phyloP scores from a whole-genome alignment of 2,888 invertebrate genomes.

The Gerris lacustris region DNA sequence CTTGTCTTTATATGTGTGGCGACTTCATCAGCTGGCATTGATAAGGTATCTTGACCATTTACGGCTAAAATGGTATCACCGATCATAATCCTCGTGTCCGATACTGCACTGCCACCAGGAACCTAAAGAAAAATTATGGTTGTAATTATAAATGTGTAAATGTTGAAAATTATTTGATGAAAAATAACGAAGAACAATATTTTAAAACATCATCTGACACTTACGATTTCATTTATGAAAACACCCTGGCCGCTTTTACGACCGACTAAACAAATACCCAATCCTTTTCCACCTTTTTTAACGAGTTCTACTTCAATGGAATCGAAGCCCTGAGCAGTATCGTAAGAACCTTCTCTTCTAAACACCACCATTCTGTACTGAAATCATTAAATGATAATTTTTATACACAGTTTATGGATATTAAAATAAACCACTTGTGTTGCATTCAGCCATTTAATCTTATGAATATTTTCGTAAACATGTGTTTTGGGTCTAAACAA shows the following conservation, averaged over 20 bases:
- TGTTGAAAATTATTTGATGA: not conserved
- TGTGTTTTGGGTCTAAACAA: no score
- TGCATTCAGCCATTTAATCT: not conserved
- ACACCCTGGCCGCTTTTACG: slow-evolving; percentile 66
- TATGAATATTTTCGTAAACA: no score
- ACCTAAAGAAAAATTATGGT: slow-evolving; percentile 46
- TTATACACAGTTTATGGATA: slow-evolving; percentile 18
- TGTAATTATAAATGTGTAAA: not conserved
- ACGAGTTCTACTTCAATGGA: slow-evolving; percentile 67
- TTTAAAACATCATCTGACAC: not conserved
- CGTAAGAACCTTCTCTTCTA: slow-evolving; percentile 42
- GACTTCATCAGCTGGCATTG: slow-evolving; percentile 67
- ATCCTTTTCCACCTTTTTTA: slow-evolving; percentile 76
- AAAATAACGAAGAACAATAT: not conserved
- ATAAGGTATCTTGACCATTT: slow-evolving; percentile 71
- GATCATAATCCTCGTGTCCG: slow-evolving; percentile 77
- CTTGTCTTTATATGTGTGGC: slow-evolving; percentile 81
- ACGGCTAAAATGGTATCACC: slow-evolving; percentile 85
- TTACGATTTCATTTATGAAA: slow-evolving; percentile 85
- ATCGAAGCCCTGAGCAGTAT: slow-evolving; percentile 52
- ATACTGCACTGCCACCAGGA: slow-evolving; percentile 72
- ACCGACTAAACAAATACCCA: slow-evolving; percentile 76
- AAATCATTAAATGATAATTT: slow-evolving; percentile 26
- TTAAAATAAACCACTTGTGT: slow-evolving; percentile 10
- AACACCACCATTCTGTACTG: slow-evolving; percentile 75